Evolutionary conservation across 2,888 invertebrate species (phyloP), one percentile per base, ranked within the genome.

Genomic region (Dryocosmus kuriphilus): DNA sequence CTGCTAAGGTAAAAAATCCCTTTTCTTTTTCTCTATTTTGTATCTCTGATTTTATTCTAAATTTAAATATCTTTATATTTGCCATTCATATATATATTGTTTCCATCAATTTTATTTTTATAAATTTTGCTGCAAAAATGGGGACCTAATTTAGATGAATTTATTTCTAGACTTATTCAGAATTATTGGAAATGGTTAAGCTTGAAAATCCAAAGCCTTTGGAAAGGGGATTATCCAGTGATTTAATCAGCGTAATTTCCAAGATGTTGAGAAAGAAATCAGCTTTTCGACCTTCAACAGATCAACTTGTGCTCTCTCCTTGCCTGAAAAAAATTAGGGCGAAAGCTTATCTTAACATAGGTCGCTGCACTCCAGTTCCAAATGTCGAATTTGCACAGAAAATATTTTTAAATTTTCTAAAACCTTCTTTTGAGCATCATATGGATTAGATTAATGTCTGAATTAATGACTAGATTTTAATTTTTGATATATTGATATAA

Each of bases 231-330:
- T 77, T 85, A 7, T 86, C 87, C 0, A 14, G 67, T 11, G 77
- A 85, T 5, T 74, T 85, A 0, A 83, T 87, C 19, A 87, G 86
- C 24, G 57, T 90, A 11, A 81, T 90, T 79, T 90, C 88, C 19
- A 90, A 88, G 81, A 88, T 91, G 85, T 78, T 91, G 24, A 86
- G 86, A 16, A 87, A 87, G 78, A 77, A 87, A 22, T 76, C 86
- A 7, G 1, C 46, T 0, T 78, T 78, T 41, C 88, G 91, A 74
- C 90, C 91, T 0, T 85, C 80, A 4, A 87, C 89, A 24, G 81
- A 85, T 27, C 86, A 88, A 41, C 81, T 91, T 4, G 73, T 91
- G 8, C 83, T 89, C 0, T 89, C 88, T 41, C 90, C 89, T 0
- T 83, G 84, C 74, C 85, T 90, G 1, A 84, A 85, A 0, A 85